These are phyloP conservation scores for Schizothorax lantsangensis DNA, from an alignment of 2,797 vertebrate genomes.

Conservation along the genomic window DNA sequence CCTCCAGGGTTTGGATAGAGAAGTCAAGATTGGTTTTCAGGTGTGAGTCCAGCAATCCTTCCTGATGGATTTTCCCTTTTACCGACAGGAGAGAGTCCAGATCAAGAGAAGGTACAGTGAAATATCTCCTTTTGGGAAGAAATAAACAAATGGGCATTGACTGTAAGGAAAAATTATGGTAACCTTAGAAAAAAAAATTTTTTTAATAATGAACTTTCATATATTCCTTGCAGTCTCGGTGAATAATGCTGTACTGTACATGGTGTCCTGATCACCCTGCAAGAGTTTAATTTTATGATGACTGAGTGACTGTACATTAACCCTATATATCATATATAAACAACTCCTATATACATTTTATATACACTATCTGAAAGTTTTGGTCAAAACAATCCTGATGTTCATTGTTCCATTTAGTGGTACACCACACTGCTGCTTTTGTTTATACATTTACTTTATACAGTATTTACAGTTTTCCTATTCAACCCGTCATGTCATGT, in stretches of 20 bases:
- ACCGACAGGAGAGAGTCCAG: conserved; percentile 50
- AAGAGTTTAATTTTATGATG: not conserved
- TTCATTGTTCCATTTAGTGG: not conserved
- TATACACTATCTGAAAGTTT: not conserved
- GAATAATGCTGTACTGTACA: not conserved
- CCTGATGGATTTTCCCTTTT: conserved; percentile 51
- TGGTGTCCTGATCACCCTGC: not conserved
- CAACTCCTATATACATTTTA: not conserved
- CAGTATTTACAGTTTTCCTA: not conserved
- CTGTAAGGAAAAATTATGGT: not conserved
- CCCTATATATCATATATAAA: not conserved
- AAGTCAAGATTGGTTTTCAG: conserved; percentile 57
- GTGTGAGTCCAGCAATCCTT: conserved; percentile 54
- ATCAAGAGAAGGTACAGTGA: conserved; percentile 46
- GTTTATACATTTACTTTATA: not conserved
- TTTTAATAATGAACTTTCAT: not conserved
- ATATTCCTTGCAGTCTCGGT: not conserved
- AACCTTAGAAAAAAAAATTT: not conserved
- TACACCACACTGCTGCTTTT: not conserved
- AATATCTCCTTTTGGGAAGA: conserved; percentile 43
- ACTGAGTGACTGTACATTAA: not conserved
- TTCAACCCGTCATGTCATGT: not conserved
- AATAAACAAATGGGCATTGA: not conserved
- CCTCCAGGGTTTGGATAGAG: conserved; percentile 47
- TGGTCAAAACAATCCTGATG: not conserved